Base-by-base conservation (phyloP, 2,888 invertebrate genomes). In the Zonitis immaculata region DNA sequence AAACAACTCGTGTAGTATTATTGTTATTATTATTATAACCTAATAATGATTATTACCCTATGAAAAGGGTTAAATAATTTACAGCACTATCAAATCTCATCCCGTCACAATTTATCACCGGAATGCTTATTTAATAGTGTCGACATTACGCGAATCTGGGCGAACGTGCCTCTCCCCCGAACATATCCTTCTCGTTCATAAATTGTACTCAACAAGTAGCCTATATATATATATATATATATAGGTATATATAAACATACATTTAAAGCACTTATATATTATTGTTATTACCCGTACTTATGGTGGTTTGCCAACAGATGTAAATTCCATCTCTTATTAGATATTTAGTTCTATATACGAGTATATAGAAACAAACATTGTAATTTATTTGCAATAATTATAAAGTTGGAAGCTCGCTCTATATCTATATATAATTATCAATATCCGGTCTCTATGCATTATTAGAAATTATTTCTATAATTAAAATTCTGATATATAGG, bases 121-220 rank as follows among this genome's bases (percentile, higher is more conserved):
- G 71, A 76, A 76, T 75, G 76, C 75, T 75, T 76, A 75, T 76
- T 75, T 76, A 76, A 76, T 76, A 68, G 74, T 71, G 71, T 67
- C 74, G 73, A 70, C 69, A 66, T 63, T 59, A 64, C 60, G 56
- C 73, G 73, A 70, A 68, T 70, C 65, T 65, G 66, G 69, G 72
- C 73, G 73, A 72, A 65, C 64, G 45, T 52, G 56, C n/a, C n/a
- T n/a, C n/a, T n/a, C 54, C 60, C 62, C 65, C 69, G 71, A 69
- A 65, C 64, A 65, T 69, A 71, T 70, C 70, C 67, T 68, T n/a
- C n/a, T 68, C 66, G 69, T 73, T 73, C 76, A 77, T 77, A 77
- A 77, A 77, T 77, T 75, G 71, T 69, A 69, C 74, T 76, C 77
- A 77, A 77, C 77, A 77, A 77, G 77, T 77, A 75, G 76, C 73